Percentiles rank a stretch among this genome's conserved stretches.
Conservation (phyloP, 2,888 invertebrate genomes). For the Vesta saturnalis region DNA sequence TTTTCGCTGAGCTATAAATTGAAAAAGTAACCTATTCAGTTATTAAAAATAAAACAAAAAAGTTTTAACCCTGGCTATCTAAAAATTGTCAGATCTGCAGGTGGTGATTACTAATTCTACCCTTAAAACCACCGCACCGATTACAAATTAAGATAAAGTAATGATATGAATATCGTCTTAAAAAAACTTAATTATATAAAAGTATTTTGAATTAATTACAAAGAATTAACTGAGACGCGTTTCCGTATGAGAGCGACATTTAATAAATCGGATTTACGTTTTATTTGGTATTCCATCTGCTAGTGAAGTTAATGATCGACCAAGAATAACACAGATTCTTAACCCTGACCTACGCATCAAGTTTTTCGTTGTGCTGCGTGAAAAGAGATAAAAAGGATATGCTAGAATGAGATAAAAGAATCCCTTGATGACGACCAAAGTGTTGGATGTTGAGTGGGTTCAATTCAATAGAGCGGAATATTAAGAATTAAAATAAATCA, state of each 20-base stretch:
- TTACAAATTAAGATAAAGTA: slow-evolving; percentile 4
- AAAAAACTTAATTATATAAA: not conserved
- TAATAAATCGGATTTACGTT: slow-evolving; percentile 34
- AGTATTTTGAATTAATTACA: too few relatives aligned
- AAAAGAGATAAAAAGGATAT: slow-evolving; percentile 40
- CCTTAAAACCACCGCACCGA: not conserved
- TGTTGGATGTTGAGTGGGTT: slow-evolving; percentile 31
- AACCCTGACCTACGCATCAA: slow-evolving; percentile 50
- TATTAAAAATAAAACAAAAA: not conserved
- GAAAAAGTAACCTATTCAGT: not conserved
- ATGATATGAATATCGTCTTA: not conserved
- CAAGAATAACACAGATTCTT: slow-evolving; percentile 48
- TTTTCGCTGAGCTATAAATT: not conserved
- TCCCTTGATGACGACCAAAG: slow-evolving; percentile 41
- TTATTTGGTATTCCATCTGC: slow-evolving; percentile 39
- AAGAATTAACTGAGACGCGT: slow-evolving; percentile 18
- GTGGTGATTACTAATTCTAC: slow-evolving; percentile 5
- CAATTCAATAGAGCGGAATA: slow-evolving; percentile 37
- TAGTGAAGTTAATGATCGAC: slow-evolving; percentile 44
- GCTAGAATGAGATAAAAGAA: slow-evolving; percentile 41
- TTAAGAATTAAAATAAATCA: slow-evolving; percentile 18
- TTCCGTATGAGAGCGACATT: slow-evolving; percentile 13
- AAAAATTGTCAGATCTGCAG: not conserved
- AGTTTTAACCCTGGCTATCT: too few relatives aligned
- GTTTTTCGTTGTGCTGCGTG: slow-evolving; percentile 48